These are phyloP conservation scores for Echinarachnius parma DNA, from an alignment of 53 echinoderm and acorn worm species.

Conservation along the genomic window DNA sequence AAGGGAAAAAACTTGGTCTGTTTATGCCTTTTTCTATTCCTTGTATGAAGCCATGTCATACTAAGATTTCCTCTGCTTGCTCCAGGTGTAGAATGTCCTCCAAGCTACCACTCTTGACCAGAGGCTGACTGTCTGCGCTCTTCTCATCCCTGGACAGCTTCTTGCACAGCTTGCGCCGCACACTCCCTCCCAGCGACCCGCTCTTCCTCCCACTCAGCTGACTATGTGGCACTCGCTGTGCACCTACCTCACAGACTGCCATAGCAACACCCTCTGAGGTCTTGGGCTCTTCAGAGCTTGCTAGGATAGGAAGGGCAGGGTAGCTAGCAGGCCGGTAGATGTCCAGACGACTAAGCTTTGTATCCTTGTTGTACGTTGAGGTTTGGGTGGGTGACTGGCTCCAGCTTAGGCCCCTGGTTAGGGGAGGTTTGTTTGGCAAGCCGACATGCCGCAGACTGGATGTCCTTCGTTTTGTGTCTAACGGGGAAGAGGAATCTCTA, in stretches of 20 bases:
- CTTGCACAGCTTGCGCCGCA: slow-evolving; percentile 14
- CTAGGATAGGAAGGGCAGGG: slow-evolving; percentile 6
- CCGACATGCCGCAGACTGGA: no score
- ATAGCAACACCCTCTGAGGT: neutral
- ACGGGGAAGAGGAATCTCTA: no score
- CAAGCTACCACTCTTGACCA: neutral
- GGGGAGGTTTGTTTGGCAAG: neutral
- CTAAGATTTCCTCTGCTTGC: no score
- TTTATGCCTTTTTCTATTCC: no score
- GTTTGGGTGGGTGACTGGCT: neutral
- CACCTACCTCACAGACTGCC: no score
- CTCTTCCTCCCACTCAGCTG: neutral
- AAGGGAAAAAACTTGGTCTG: no score
- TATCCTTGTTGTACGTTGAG: neutral
- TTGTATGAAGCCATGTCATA: no score
- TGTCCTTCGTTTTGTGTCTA: no score
- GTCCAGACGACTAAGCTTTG: neutral
- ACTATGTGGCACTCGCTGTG: no score
- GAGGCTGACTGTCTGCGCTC: slow-evolving; percentile 17
- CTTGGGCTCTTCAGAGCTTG: neutral
- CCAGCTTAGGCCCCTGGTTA: slow-evolving; percentile 17
- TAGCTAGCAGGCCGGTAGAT: slow-evolving; percentile 13
- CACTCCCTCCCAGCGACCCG: slow-evolving; percentile 14
- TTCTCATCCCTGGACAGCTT: slow-evolving; percentile 17
- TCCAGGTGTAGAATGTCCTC: no score